Evolutionary conservation across 2,113 vertebrate genomes (phyloP).

Genomic region (Apodemus sylvaticus): DNA sequence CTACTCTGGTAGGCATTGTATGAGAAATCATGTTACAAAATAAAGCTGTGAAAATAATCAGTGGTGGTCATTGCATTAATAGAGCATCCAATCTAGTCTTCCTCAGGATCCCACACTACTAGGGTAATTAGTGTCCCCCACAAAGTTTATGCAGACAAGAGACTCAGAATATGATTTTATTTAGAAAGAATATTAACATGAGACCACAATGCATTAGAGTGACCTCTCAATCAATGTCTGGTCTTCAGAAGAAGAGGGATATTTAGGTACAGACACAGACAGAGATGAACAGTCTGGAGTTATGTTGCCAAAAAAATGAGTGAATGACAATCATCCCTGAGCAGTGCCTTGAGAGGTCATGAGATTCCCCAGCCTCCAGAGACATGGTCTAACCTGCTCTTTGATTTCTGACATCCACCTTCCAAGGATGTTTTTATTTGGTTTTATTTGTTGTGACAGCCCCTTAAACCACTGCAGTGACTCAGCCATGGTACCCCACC

Average conservation of each 20-base stretch:
- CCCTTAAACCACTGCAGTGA: not conserved
- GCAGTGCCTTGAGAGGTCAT: not conserved
- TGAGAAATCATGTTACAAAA: not conserved
- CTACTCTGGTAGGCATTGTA: not conserved
- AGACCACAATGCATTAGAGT: not conserved
- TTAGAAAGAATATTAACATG: not conserved
- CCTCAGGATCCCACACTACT: not conserved
- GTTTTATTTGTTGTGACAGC: not conserved
- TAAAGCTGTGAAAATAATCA: not conserved
- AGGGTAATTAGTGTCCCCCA: not conserved
- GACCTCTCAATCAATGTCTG: not conserved
- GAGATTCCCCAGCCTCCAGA: too few species aligned
- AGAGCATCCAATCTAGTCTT: not conserved
- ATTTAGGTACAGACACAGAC: not conserved
- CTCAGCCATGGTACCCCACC: not conserved
- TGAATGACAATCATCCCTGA: not conserved
- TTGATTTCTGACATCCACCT: not conserved
- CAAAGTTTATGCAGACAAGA: not conserved
- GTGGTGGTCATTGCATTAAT: not conserved
- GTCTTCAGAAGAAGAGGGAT: not conserved
- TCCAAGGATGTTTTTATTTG: not conserved
- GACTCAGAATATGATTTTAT: not conserved
- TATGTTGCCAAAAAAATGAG: not conserved
- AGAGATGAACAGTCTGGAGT: not conserved
- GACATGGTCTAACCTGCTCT: too few species aligned